A percentile compares a stretch with the other conserved stretches of the same genome.
Conservation (phyloP, 1,140 invertebrate genomes). For the Colletes gigas region DNA sequence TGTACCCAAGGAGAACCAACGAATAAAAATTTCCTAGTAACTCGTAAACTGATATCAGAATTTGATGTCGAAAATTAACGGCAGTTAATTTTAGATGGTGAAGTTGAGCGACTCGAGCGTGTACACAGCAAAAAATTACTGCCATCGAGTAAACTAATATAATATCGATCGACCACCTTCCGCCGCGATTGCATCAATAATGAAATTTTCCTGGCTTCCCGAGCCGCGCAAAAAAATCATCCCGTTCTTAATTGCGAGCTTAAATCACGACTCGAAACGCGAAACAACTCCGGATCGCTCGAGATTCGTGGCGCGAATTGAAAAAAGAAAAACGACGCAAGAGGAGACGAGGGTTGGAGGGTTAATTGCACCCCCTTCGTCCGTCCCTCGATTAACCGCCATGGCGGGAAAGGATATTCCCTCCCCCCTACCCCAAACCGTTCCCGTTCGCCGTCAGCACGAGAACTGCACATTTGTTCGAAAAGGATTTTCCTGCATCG, state of each 20-base stretch:
- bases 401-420: conserved; percentile 35
- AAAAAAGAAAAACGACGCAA: not conserved
- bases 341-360: not conserved
- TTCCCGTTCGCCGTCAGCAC: conserved; percentile 42
- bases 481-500: conserved; percentile 38
- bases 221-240: not conserved
- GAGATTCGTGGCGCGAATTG: conserved; percentile 24
- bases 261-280: conserved; percentile 20
- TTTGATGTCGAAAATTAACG: too few species aligned
- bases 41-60: too few species aligned
- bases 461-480: conserved; percentile 47
- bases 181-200: not conserved
- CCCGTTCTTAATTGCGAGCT: conserved; percentile 12
- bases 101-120: too few species aligned
- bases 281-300: conserved; percentile 10
- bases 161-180: not conserved
- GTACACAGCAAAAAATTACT: too few species aligned
- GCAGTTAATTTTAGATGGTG: too few species aligned
- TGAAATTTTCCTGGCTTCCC: not conserved
- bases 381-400: too few species aligned
- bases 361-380: conserved; percentile 28
- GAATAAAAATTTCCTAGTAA: too few species aligned
- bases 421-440: conserved; percentile 8
- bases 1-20: too few species aligned
- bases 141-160: too few species aligned